Evolutionary conservation across 1,140 invertebrate genomes (phyloP).

Genomic region (Dufourea novaeangliae): DNA sequence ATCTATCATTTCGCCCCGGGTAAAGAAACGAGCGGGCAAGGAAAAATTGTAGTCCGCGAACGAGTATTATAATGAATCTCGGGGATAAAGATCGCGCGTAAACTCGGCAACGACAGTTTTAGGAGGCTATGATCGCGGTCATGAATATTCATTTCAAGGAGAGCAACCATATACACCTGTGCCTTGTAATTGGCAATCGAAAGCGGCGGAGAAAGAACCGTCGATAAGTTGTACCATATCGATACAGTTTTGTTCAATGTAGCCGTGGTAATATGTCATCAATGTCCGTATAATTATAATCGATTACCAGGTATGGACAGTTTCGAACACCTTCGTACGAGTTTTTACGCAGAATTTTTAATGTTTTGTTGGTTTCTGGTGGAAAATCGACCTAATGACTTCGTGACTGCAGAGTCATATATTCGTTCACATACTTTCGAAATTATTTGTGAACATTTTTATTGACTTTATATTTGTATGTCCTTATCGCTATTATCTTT

Average conservation of each 20-base stretch:
- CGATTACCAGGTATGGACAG: background rate
- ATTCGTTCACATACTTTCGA: too few species aligned
- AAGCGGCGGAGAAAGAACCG: background rate
- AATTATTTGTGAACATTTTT: too few species aligned
- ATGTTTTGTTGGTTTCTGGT: too few species aligned
- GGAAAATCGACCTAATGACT: too few species aligned
- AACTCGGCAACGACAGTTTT: slow-evolving; percentile 56
- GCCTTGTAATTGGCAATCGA: slow-evolving; percentile 19
- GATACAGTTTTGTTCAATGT: background rate
- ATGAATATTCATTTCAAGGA: slow-evolving; percentile 59
- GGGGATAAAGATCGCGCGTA: slow-evolving; percentile 55
- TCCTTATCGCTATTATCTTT: too few species aligned
- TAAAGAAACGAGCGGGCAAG: background rate
- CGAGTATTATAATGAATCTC: slow-evolving; percentile 59
- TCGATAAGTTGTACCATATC: background rate
- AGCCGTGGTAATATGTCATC: background rate
- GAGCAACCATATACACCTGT: background rate
- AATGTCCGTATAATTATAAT: background rate
- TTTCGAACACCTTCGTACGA: too few species aligned
- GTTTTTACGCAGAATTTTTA: too few species aligned
- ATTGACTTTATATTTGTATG: too few species aligned
- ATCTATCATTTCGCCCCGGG: slow-evolving; percentile 10
- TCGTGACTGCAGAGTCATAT: too few species aligned
- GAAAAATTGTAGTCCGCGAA: slow-evolving; percentile 16
- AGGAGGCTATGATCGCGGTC: slow-evolving; percentile 41